Evolutionary conservation across 2,888 invertebrate genomes (phyloP), one percentile per base, ranked within the genome.

Genomic region (Eupithecia inturbata): DNA sequence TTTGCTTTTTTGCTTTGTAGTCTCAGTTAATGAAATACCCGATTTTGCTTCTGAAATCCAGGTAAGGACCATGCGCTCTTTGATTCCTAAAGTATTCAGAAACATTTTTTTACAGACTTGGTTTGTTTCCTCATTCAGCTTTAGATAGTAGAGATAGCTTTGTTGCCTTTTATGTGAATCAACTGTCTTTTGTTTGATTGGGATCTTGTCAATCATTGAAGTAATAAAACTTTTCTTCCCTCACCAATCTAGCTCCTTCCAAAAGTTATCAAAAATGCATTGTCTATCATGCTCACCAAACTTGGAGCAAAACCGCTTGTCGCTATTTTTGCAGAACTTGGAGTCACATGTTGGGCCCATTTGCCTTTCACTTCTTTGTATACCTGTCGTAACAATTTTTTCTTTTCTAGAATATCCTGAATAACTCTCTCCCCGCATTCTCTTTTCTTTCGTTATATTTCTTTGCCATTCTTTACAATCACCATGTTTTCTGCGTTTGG

Each of bases 201-300:
- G 69, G 53, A 64, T 71, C 68, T 71, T 66, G 31, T 72, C 71
- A 53, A 75, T 62, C 71, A 75, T 66, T 68, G 74, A 71, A 71
- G 31, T 31, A 39, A 74, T 70, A 74, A 71, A 71, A 67, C 71
- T 71, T 67, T 74, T 67, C 64, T 71, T 74, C 53, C 63, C 68
- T 63, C 53, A 64, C 74, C 74, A 74, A 57, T 71, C 71, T 22
- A 75, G 67, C 28, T 74, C 64, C 53, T 71, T 74, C 74, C 71
- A 74, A 71, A 66, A 75, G 33, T 68, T 74, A 68, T 68, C 63
- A 74, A 74, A 74, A 68, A 74, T 71, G 57, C 16, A 28, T 57
- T 69, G 63, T 71, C 72, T 72, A 6, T 75, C 75, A 67, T 62
- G 62, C 60, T 75, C 72, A 67, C 22, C 36, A 49, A 75, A 69